Evolutionary conservation across 2,113 vertebrate species (phyloP).

Genomic region (Ammospiza nelsoni): DNA sequence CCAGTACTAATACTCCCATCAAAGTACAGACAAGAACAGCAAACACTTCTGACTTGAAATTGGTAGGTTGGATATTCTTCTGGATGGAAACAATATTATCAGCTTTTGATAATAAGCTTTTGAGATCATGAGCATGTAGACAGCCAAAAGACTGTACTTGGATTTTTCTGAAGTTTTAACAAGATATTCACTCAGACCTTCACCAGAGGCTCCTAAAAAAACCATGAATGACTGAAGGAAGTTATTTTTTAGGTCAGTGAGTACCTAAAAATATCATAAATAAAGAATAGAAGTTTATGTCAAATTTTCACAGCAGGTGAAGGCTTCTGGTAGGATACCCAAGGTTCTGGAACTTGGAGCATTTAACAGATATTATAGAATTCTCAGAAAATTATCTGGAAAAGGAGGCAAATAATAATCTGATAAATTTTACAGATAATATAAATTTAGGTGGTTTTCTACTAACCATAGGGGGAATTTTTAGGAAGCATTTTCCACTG

Average conservation of each 20-base stretch:
- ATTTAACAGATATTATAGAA: neutral
- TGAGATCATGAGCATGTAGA: neutral
- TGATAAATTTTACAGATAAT: neutral
- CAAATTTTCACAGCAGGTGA: neutral
- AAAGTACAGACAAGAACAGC: neutral
- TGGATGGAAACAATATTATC: neutral
- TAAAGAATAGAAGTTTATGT: neutral
- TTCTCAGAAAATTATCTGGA: neutral
- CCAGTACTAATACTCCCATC: neutral
- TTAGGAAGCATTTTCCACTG: neutral
- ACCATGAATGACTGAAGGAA: neutral
- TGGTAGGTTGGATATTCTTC: neutral
- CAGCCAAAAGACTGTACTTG: neutral
- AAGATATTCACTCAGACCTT: neutral
- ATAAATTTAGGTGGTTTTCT: neutral
- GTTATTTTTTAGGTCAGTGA: neutral
- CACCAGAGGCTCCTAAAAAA: neutral
- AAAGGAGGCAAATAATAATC: neutral
- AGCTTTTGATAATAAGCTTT: neutral
- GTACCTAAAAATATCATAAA: neutral
- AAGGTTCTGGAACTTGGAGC: fast-evolving
- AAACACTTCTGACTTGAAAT: neutral
- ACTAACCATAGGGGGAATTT: neutral
- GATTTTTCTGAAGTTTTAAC: neutral
- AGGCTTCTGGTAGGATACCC: neutral